phyloP scores from a whole-genome alignment of 2,113 vertebrate species.

The Calyptomena viridis region DNA sequence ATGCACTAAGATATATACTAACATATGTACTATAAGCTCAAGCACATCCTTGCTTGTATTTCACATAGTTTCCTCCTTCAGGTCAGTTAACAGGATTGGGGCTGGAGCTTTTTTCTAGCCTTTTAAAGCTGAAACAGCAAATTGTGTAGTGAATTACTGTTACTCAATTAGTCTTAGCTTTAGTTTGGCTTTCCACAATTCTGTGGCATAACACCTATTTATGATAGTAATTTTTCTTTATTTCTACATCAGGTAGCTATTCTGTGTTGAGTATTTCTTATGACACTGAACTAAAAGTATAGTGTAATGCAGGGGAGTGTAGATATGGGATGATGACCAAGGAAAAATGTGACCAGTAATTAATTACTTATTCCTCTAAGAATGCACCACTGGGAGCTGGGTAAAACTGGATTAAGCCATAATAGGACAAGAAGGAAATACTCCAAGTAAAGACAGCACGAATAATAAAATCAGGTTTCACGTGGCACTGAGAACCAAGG shows the following conservation, averaged over 20 bases:
- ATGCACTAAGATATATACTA: not conserved
- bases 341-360: not conserved
- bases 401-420: too few relatives aligned
- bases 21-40: not conserved
- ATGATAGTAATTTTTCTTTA: not conserved
- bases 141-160: not conserved
- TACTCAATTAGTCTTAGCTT: accelerated
- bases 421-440: not conserved
- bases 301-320: not conserved
- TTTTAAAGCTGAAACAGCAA: not conserved
- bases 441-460: accelerated
- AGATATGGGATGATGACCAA: not conserved
- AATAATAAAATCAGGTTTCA: not conserved
- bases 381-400: not conserved
- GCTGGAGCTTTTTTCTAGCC: not conserved
- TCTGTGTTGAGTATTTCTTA: not conserved
- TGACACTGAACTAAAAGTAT: not conserved
- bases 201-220: not conserved
- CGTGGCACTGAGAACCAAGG: accelerated
- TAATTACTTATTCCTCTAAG: not conserved
- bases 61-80: not conserved
- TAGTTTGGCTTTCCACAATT: not conserved
- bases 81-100: not conserved
- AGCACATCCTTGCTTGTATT: not conserved
- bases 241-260: not conserved